Base-by-base conservation (phyloP, 2,888 invertebrate genomes). In the Sturmia bella region DNA sequence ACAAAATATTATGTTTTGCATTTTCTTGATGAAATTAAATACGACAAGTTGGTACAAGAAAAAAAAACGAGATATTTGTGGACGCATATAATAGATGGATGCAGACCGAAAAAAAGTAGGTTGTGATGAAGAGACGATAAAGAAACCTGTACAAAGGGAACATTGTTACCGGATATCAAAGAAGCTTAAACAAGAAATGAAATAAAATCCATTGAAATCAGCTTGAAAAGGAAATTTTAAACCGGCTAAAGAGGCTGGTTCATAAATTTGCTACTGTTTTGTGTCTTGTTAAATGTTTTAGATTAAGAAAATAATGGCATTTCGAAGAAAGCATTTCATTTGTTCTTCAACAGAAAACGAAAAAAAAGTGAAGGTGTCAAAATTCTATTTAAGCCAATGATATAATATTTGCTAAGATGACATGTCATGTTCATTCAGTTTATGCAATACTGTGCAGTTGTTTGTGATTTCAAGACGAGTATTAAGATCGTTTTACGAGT, bases 361-460 rank as follows among this genome's bases (percentile, higher is more conserved):
- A n/a, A 50, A 64, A 68, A 64, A 63, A 64, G 11, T 57, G 66
- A 82, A 89, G 89, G 89, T 89, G 89, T 89, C 89, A 89, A 89
- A 89, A 89, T 89, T 87, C 87, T 80, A 56, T 82, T 86, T 89
- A 87, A 89, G 89, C 89, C 89, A 89, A 88, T 89, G 89, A 87
- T 82, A 78, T 86, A 88, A 89, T 88, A 87, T 84, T 85, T 79
- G 76, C 84, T 56, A 68, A 76, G 83, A 78, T 66, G 81, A 73
- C 81, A 72, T 75, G 52, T 24, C 68, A 61, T 45, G 61, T 63
- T 27, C 50, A 59, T 63, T 27, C 50, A 59, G 72, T 78, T 78
- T 73, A 80, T 78, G 74, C 69, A 73, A 83, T 70, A 24, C n/a
- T 63, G 69, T 76, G 57, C 41, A 73, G 69, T 37, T 41, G 52